Percentiles rank a stretch among this genome's conserved stretches.
These are phyloP conservation scores for Amphiprion ocellaris DNA, from an alignment of 2,113 vertebrate genomes.

Conservation along the genomic window DNA sequence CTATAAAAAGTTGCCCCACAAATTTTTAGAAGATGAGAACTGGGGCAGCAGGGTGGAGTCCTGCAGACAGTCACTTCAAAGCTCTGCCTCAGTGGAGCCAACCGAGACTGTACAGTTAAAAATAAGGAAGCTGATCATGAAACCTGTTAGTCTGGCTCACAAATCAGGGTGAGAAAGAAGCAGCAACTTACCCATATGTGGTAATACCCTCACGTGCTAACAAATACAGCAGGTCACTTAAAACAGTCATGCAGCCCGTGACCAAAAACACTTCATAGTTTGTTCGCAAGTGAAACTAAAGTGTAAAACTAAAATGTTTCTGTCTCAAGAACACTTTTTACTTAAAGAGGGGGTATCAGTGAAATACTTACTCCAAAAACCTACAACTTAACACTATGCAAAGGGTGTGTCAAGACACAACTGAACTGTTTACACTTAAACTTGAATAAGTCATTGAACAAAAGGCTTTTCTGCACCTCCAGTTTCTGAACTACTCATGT, in stretches of 20 bases:
- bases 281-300: too few species aligned
- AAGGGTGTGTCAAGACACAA: constrained; percentile 27
- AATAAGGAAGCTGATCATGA: constrained; percentile 28
- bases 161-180: background rate
- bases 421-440: background rate
- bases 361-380: too few species aligned
- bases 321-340: too few species aligned
- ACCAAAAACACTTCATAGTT: too few species aligned
- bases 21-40: constrained; percentile 38
- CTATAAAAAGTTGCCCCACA: constrained; percentile 38
- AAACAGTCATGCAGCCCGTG: background rate
- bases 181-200: background rate
- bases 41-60: constrained; percentile 54
- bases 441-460: constrained; percentile 9
- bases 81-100: constrained; percentile 10
- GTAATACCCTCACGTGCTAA: background rate
- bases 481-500: background rate
- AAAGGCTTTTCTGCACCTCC: constrained; percentile 9
- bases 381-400: background rate
- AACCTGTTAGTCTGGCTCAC: constrained; percentile 11
- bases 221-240: background rate
- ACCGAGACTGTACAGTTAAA: constrained; percentile 21
- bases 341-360: background rate
- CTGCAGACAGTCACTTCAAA: constrained; percentile 52
- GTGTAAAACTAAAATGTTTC: too few species aligned